phyloP scores from a whole-genome alignment of 2,797 vertebrate genomes.

The Platyrinchus mystaceus region DNA sequence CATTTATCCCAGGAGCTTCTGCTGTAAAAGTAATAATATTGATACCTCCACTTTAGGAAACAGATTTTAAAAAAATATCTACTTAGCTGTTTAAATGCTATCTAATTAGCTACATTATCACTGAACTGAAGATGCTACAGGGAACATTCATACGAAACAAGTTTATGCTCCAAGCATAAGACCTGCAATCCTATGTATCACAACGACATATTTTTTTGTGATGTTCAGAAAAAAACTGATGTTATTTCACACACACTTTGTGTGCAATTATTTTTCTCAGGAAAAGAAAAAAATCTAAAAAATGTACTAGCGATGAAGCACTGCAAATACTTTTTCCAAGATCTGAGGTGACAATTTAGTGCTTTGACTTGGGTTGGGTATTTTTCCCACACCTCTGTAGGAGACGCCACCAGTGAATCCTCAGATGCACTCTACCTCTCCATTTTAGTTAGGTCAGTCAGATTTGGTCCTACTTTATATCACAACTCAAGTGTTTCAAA shows the following conservation, averaged over 20 bases:
- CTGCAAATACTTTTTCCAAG: not conserved
- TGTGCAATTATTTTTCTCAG: not conserved
- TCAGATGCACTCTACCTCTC: not conserved
- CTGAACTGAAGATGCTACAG: not conserved
- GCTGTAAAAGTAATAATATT: not conserved
- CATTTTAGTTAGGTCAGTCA: not conserved
- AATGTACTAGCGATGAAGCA: not conserved
- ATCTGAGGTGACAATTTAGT: not conserved
- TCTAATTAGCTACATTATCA: not conserved
- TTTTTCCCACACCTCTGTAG: not conserved
- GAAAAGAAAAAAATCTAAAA: not conserved
- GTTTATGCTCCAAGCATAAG: not conserved
- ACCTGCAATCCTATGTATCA: not conserved
- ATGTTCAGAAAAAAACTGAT: not conserved
- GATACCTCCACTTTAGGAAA: accelerated
- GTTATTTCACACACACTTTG: not conserved
- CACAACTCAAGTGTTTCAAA: not conserved
- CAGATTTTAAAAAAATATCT: not conserved
- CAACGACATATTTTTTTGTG: not conserved
- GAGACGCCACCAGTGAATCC: not conserved
- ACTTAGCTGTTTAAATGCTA: not conserved
- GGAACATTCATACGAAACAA: not conserved
- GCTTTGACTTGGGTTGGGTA: not conserved
- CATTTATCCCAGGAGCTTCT: not conserved
- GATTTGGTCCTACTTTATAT: not conserved